Conservation (phyloP, 2,113 vertebrate species). For the Coptodon bakossiorum region DNA sequence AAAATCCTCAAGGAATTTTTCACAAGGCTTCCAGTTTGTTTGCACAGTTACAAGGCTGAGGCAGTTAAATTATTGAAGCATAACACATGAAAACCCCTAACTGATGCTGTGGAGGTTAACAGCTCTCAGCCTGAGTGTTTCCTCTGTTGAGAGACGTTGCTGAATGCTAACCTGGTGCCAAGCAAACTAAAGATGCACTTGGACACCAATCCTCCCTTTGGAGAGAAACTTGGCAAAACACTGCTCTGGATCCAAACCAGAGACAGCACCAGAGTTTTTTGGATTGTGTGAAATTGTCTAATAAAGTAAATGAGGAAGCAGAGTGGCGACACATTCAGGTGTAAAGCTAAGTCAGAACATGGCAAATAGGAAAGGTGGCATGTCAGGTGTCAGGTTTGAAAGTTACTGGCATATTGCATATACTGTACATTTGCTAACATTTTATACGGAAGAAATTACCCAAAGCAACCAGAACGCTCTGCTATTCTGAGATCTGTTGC, state of each 20-base stretch:
- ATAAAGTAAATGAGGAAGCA: not conserved
- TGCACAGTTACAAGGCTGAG: not conserved
- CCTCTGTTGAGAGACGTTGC: not conserved
- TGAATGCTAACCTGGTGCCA: not conserved
- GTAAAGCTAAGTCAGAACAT: not conserved
- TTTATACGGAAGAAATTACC: not conserved
- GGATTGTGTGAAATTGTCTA: not conserved
- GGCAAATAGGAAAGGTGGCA: not conserved
- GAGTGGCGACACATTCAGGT: not conserved
- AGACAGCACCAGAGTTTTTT: not conserved
- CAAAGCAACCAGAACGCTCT: not conserved
- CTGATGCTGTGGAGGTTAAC: not conserved
- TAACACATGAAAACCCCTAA: not conserved
- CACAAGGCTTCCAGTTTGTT: not conserved
- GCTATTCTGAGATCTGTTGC: not conserved
- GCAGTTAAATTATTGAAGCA: not conserved
- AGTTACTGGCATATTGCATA: not conserved
- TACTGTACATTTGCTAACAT: not conserved
- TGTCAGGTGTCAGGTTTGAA: not conserved
- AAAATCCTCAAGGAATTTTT: not conserved
- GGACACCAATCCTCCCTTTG: not conserved
- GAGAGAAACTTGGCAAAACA: not conserved
- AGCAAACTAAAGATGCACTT: not conserved
- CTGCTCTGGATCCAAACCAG: not conserved
- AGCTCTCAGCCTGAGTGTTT: not conserved